Conservation (phyloP, 1,140 invertebrate genomes). For the Frieseomelitta varia region DNA sequence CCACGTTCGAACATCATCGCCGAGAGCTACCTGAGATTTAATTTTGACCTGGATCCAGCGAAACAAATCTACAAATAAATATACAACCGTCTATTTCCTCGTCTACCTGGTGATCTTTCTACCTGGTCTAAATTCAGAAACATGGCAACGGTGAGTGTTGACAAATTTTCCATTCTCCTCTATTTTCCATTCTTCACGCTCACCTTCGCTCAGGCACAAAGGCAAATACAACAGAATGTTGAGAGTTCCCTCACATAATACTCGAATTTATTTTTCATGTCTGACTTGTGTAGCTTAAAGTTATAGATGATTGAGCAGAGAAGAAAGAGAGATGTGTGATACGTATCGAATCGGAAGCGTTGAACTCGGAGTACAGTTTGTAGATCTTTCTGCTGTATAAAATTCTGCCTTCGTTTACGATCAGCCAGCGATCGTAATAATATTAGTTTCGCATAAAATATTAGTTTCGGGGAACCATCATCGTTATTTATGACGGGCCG, state of each 20-base stretch:
- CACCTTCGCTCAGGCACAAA: not conserved
- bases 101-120: not conserved
- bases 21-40: not conserved
- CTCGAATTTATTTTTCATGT: not conserved
- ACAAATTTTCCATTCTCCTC: not conserved
- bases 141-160: slow-evolving; percentile 50
- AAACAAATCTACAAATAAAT: no score
- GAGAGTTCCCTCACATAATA: no score
- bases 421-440: not conserved
- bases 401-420: not conserved
- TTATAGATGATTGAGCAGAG: not conserved
- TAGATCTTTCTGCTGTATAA: not conserved
- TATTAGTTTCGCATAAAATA: not conserved
- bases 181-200: not conserved
- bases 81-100: not conserved
- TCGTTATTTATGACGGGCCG: no score
- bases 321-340: slow-evolving; percentile 35
- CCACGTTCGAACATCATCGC: not conserved
- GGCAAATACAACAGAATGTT: no score
- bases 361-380: not conserved
- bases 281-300: slow-evolving; percentile 13
- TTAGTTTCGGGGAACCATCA: not conserved
- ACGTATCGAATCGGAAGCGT: not conserved
- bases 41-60: not conserved
- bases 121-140: not conserved